Conservation (phyloP, 2,113 vertebrate genomes). For the Scopus umbretta region DNA sequence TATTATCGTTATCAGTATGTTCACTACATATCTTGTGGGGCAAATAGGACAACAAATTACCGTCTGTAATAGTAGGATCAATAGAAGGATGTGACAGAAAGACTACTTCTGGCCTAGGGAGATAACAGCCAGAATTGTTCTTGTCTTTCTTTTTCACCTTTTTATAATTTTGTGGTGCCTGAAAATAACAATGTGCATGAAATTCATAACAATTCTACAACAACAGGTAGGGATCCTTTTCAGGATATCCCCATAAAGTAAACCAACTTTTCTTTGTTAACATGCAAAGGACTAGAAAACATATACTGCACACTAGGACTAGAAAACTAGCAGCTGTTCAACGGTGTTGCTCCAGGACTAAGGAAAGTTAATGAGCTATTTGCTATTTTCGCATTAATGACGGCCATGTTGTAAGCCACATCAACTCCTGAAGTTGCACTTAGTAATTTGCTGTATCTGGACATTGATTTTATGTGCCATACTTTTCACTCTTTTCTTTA, state of each 20-base stretch:
- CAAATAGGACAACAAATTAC: background rate
- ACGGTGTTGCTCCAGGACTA: background rate
- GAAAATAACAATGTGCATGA: background rate
- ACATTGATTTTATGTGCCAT: background rate
- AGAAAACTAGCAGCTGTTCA: background rate
- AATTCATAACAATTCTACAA: background rate
- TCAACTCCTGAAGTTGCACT: background rate
- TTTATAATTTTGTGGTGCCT: background rate
- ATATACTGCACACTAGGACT: background rate
- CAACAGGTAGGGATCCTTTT: background rate
- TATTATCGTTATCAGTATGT: background rate
- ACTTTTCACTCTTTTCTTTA: background rate
- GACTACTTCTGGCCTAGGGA: background rate
- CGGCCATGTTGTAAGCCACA: background rate
- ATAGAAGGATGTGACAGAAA: background rate
- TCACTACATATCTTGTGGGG: background rate
- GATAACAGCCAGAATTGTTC: background rate
- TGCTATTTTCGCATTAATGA: background rate
- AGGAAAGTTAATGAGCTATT: background rate
- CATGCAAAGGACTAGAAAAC: too few species aligned
- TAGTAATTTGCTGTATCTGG: background rate
- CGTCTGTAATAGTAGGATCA: background rate
- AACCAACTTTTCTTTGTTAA: background rate
- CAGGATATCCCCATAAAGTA: background rate
- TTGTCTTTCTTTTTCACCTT: background rate